Percentiles rank a stretch among this genome's conserved stretches.
Evolutionary conservation across 2,113 vertebrate species (phyloP).

Genomic region (Seriola quinqueradiata): DNA sequence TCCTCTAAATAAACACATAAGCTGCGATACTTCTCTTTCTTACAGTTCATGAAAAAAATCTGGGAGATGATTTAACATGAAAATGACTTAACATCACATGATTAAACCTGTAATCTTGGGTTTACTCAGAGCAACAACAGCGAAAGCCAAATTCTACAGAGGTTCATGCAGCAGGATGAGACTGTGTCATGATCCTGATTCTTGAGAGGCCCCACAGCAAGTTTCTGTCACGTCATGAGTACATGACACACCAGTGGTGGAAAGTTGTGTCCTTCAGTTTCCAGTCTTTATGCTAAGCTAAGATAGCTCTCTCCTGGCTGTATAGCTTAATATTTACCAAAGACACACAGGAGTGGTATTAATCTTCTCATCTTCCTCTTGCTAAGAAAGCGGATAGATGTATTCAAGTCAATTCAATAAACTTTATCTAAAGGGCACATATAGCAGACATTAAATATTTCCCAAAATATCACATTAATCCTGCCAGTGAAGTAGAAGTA

Average conservation of each 20-base stretch:
- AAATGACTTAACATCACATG: neutral
- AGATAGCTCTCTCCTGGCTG: no score
- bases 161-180: neutral
- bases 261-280: no score
- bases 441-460: neutral
- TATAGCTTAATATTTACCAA: no score
- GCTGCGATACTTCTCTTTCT: neutral
- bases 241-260: neutral
- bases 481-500: no score
- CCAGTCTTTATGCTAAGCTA: no score
- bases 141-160: neutral
- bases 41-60: neutral
- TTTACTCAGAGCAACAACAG: neutral
- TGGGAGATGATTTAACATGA: neutral
- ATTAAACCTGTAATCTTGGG: neutral
- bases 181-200: neutral
- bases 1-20: neutral
- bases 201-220: conserved; percentile 24
- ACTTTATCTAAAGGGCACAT: no score
- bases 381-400: neutral
- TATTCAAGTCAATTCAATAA: no score
- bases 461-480: neutral
- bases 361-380: neutral
- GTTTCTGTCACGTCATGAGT: conserved; percentile 41
- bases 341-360: neutral